phyloP scores from a whole-genome alignment of 1,140 invertebrate species.

The Vanessa atalanta region DNA sequence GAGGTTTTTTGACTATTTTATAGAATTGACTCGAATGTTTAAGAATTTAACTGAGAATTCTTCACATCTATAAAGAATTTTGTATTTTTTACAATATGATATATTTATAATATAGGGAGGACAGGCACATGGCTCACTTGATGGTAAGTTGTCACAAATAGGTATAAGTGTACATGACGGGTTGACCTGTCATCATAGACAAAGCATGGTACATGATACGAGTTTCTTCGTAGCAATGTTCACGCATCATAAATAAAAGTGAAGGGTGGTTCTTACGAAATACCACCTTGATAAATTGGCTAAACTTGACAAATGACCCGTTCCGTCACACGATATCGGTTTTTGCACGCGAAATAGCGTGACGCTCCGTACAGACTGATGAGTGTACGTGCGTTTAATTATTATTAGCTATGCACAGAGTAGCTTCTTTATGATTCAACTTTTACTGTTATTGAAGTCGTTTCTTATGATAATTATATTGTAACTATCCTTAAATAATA shows the following conservation, averaged over 20 bases:
- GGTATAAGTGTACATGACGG: too few species aligned
- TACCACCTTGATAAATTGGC: slow-evolving; percentile 37
- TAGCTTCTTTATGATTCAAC: not conserved
- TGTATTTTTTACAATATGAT: too few species aligned
- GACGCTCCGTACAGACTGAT: slow-evolving; percentile 13
- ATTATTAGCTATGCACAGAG: slow-evolving; percentile 15
- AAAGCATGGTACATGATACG: not conserved
- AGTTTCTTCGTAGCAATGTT: slow-evolving; percentile 18
- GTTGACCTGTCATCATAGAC: too few species aligned
- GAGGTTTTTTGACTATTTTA: too few species aligned
- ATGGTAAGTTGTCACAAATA: too few species aligned
- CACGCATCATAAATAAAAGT: slow-evolving; percentile 37
- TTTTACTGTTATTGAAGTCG: not conserved
- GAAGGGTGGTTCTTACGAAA: slow-evolving; percentile 36
- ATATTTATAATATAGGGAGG: too few species aligned
- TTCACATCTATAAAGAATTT: too few species aligned
- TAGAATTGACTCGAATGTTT: too few species aligned
- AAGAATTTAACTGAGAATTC: too few species aligned
- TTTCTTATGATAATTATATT: too few species aligned
- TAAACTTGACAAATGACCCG: slow-evolving; percentile 46
- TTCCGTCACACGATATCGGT: slow-evolving; percentile 31
- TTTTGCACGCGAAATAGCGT: slow-evolving; percentile 50
- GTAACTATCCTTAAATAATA: too few species aligned
- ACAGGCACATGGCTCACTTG: too few species aligned
- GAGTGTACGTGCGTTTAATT: slow-evolving; percentile 20